Conservation (phyloP, 1,140 invertebrate species). For the Helicoverpa zea region DNA sequence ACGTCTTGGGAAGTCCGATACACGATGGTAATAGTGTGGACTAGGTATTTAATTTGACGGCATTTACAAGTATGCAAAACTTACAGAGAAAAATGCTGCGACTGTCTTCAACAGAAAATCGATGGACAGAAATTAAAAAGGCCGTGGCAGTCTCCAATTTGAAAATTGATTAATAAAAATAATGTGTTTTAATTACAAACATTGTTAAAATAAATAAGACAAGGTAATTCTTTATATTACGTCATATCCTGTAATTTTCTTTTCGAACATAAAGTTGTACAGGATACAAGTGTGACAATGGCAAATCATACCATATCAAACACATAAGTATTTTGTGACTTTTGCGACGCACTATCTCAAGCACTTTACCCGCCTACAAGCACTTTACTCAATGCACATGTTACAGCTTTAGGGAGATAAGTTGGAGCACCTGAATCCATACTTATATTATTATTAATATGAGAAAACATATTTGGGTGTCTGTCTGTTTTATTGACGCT, state of each 20-base stretch:
- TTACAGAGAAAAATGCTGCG: no score
- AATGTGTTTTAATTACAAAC: no score
- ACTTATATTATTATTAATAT: constrained; percentile 3
- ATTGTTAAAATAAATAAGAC: no score
- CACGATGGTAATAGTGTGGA: constrained; percentile 52
- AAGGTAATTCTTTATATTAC: no score
- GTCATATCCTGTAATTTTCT: no score
- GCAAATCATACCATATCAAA: background rate
- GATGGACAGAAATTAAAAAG: no score
- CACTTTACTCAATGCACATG: constrained; percentile 28
- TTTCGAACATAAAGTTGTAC: background rate
- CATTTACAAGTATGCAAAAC: no score
- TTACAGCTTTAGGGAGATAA: constrained; percentile 23
- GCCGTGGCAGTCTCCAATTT: no score
- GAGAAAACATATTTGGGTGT: no score
- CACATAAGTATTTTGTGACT: constrained; percentile 5
- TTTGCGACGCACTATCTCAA: constrained; percentile 24
- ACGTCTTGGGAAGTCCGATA: constrained; percentile 65
- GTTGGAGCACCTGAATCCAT: constrained; percentile 5
- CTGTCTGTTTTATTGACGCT: no score
- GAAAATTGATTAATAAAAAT: no score
- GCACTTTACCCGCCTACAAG: constrained; percentile 33
- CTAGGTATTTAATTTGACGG: background rate
- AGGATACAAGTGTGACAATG: background rate
- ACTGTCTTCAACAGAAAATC: no score